A percentile compares a stretch with the other conserved stretches of the same genome.
Conservation (phyloP, 2,797 vertebrate genomes). For the Spheniscus humboldti region DNA sequence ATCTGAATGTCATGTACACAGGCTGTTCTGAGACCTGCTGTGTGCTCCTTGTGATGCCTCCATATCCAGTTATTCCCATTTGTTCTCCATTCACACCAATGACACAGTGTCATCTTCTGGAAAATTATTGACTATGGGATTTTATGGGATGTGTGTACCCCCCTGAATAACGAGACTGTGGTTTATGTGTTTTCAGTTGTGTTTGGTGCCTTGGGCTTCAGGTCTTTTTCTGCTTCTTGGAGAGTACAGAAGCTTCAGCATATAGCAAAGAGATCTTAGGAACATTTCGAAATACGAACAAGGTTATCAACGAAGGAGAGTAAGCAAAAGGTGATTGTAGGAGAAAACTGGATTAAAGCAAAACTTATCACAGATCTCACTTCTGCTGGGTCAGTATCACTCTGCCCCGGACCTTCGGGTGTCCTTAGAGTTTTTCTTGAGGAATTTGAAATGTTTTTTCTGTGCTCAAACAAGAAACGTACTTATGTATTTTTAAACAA, state of each 20-base stretch:
- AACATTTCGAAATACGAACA: neutral
- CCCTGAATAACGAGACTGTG: neutral
- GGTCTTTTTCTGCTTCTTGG: neutral
- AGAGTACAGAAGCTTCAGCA: neutral
- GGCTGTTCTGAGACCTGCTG: neutral
- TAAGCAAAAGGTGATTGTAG: neutral
- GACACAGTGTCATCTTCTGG: neutral
- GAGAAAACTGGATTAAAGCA: neutral
- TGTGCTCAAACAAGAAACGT: neutral
- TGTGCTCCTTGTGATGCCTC: neutral
- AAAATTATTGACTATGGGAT: neutral
- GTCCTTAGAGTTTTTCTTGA: slow-evolving; percentile 9
- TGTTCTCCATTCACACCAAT: neutral
- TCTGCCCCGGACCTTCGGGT: neutral
- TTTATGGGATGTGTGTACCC: neutral
- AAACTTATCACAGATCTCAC: neutral
- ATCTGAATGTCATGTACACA: fast-evolving
- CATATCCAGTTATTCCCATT: neutral
- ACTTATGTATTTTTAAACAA: slow-evolving; percentile 52
- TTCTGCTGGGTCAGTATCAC: neutral
- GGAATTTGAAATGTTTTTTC: slow-evolving; percentile 1
- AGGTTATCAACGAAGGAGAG: neutral
- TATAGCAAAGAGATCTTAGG: neutral
- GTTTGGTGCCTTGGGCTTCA: neutral
- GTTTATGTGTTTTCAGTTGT: neutral